A percentile compares a stretch with the other conserved stretches of the same genome.
Conservation (phyloP, 1,140 invertebrate species). For the Papilio aristodemus region DNA sequence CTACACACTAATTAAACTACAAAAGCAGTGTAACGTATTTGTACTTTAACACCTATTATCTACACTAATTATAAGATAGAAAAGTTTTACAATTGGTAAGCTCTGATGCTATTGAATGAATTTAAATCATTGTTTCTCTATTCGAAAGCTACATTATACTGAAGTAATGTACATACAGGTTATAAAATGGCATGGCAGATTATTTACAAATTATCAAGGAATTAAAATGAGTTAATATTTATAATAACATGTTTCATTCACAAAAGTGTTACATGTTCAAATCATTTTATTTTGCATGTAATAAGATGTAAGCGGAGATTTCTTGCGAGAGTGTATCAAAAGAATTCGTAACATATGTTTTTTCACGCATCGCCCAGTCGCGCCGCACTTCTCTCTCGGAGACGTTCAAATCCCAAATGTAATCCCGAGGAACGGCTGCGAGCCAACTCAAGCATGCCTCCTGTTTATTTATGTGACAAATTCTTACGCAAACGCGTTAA, state of each 20-base stretch:
- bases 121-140: too few species aligned
- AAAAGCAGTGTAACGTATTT: neutral
- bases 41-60: neutral
- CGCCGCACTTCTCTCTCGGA: constrained; percentile 46
- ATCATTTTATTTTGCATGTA: constrained; percentile 37
- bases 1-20: constrained; percentile 33
- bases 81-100: too few species aligned
- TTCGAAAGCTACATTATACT: too few species aligned
- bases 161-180: too few species aligned
- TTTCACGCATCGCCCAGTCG: constrained; percentile 61
- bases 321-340: constrained; percentile 54
- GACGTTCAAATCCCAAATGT: constrained; percentile 72
- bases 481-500: constrained; percentile 69
- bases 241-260: neutral
- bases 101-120: neutral
- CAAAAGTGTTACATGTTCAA: neutral
- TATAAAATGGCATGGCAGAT: too few species aligned
- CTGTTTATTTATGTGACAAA: constrained; percentile 80
- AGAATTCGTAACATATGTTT: constrained; percentile 76
- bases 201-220: too few species aligned
- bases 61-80: too few species aligned
- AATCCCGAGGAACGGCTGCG: constrained; percentile 74
- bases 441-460: constrained; percentile 70
- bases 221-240: neutral
- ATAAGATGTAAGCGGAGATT: constrained; percentile 56